A percentile compares a stretch with the other conserved stretches of the same genome.
Evolutionary conservation across 2,888 invertebrate species (phyloP).

Genomic region (Stenchaetothrips biformis): DNA sequence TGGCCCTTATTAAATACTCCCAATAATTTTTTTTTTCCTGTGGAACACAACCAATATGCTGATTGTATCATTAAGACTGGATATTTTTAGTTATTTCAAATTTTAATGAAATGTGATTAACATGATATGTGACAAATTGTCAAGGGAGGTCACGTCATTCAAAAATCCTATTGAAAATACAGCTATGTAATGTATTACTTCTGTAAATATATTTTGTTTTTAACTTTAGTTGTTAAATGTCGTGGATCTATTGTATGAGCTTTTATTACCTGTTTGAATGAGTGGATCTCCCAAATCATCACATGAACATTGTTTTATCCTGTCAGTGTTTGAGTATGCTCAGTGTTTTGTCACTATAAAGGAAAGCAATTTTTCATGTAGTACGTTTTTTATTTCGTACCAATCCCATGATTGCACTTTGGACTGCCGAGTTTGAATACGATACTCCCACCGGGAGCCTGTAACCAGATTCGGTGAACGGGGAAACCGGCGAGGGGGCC

Average conservation of each 20-base stretch:
- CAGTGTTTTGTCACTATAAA: constrained; percentile 43
- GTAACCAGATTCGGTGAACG: too few relatives aligned
- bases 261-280: constrained; percentile 39
- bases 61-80: constrained; percentile 38
- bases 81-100: constrained; percentile 35
- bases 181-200: constrained; percentile 26
- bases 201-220: constrained; percentile 27
- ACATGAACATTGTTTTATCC: constrained; percentile 40
- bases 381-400: constrained; percentile 31
- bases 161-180: constrained; percentile 18
- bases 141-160: constrained; percentile 37
- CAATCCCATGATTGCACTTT: too few relatives aligned
- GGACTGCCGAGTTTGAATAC: too few relatives aligned
- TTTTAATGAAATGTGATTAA: constrained; percentile 35
- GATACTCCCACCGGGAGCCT: too few relatives aligned
- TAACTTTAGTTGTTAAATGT: constrained; percentile 40
- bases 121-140: constrained; percentile 37
- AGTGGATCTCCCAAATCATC: constrained; percentile 39
- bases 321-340: constrained; percentile 42
- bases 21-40: background rate
- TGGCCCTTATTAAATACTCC: background rate
- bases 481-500: too few relatives aligned
- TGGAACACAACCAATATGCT: constrained; percentile 15
- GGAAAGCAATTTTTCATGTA: constrained; percentile 41
- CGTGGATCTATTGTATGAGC: constrained; percentile 41